Conservation (phyloP, 2,888 invertebrate genomes). For the Andricus quercusramuli region DNA sequence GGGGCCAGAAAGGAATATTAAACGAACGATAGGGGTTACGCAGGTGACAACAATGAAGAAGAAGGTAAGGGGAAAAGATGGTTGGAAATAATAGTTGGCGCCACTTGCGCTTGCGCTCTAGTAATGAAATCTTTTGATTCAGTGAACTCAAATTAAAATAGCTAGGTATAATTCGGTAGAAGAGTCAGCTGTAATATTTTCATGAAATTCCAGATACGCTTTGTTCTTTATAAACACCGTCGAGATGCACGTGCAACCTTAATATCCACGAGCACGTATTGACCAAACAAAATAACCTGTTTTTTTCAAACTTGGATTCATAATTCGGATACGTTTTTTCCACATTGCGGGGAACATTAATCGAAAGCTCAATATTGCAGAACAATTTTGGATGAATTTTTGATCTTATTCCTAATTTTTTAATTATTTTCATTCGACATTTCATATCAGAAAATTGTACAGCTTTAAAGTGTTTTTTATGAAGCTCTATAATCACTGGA, state of each 20-base stretch:
- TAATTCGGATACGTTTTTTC: background rate
- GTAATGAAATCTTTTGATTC: conserved; percentile 73
- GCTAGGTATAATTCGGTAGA: conserved; percentile 51
- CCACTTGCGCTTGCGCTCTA: conserved; percentile 68
- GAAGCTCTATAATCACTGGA: too few species aligned
- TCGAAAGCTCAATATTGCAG: background rate
- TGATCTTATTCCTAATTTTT: background rate
- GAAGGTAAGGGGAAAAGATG: conserved; percentile 47
- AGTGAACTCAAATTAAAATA: conserved; percentile 68
- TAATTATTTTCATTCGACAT: background rate
- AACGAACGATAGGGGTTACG: background rate
- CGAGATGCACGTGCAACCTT: background rate
- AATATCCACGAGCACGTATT: background rate
- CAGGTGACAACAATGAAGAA: background rate
- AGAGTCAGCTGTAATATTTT: conserved; percentile 54
- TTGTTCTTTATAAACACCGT: conserved; percentile 1
- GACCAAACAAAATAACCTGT: background rate
- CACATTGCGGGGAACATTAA: background rate
- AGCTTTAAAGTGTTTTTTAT: too few species aligned
- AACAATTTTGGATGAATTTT: background rate
- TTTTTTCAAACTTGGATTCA: background rate
- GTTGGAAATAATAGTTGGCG: conserved; percentile 67
- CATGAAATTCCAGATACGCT: conserved; percentile 10
- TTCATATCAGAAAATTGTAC: too few species aligned
- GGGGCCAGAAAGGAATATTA: background rate